Conservation (phyloP, 2,113 vertebrate genomes). For the Hemiprocne comata region DNA sequence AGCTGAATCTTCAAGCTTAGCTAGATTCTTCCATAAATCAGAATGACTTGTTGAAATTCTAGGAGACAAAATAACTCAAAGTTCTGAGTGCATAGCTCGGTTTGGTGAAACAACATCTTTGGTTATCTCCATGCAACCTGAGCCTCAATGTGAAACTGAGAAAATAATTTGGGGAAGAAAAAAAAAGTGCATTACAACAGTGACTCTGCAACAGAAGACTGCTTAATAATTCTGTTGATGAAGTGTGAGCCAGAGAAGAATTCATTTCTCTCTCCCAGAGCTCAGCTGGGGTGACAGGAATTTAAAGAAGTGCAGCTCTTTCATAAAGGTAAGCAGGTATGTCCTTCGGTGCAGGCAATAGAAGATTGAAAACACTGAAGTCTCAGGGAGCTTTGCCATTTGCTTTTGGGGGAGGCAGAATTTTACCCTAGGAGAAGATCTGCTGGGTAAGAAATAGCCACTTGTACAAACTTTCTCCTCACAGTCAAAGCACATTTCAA, state of each 20-base stretch:
- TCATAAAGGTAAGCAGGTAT: background rate
- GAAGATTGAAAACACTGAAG: background rate
- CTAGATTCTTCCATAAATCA: conserved; percentile 30
- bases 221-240: conserved; percentile 62
- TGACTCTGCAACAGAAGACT: conserved; percentile 45
- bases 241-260: conserved; percentile 27
- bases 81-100: background rate
- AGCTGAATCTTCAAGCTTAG: conserved; percentile 37
- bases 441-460: background rate
- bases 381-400: background rate
- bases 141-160: background rate
- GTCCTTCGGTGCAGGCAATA: background rate
- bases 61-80: conserved; percentile 35
- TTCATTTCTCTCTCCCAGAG: conserved; percentile 43
- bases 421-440: background rate
- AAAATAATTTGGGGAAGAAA: background rate
- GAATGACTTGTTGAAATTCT: conserved; percentile 11
- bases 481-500: background rate
- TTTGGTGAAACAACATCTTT: background rate
- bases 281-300: conserved; percentile 10
- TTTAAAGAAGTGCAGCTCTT: conserved; percentile 25
- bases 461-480: background rate
- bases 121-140: background rate
- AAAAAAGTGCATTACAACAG: background rate
- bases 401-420: background rate